Conservation (phyloP, 2,113 vertebrate genomes). For the Macrotis lagotis region DNA sequence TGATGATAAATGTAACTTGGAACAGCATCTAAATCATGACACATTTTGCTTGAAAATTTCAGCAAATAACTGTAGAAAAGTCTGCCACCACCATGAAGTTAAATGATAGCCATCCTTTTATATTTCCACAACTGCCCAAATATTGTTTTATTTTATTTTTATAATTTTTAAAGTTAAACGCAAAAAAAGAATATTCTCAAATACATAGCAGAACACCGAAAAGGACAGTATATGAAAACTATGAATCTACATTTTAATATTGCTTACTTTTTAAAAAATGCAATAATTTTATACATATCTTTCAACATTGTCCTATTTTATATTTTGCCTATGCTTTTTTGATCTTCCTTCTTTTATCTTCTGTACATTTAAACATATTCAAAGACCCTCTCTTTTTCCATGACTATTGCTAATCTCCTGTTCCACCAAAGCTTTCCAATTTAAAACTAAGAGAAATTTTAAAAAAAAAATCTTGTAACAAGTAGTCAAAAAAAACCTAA, state of each 20-base stretch:
- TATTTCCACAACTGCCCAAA: background rate
- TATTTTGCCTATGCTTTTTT: background rate
- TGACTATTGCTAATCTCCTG: background rate
- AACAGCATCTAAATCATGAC: constrained; percentile 2
- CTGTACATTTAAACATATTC: background rate
- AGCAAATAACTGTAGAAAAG: background rate
- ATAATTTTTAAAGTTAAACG: background rate
- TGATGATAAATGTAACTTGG: constrained; percentile 32
- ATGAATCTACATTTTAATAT: background rate
- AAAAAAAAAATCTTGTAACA: background rate
- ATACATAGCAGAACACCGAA: background rate
- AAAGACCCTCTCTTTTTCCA: background rate
- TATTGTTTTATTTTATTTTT: background rate
- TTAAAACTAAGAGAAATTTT: background rate
- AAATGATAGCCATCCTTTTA: background rate
- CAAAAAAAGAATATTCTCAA: constrained; percentile 4
- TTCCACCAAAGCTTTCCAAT: background rate
- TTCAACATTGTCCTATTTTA: background rate
- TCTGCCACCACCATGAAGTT: constrained; percentile 26
- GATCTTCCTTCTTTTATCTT: background rate
- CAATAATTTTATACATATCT: background rate
- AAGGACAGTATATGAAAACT: background rate
- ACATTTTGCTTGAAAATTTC: background rate
- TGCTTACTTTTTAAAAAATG: background rate
- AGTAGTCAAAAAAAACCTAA: background rate